Base-by-base conservation (phyloP, 2,797 vertebrate genomes). In the Myotis planiceps region DNA sequence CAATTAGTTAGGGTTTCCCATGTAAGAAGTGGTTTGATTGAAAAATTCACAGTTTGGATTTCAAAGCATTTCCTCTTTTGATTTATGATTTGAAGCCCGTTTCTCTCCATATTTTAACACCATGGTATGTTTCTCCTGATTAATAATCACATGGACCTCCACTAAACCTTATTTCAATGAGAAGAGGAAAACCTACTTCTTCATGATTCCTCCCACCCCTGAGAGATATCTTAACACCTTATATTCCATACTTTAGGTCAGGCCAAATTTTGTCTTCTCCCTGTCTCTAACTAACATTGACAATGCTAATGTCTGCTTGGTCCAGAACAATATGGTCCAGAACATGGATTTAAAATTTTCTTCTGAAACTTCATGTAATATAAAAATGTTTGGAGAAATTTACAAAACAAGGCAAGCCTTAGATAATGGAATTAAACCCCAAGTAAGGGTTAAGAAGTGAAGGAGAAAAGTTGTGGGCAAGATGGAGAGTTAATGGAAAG, bases 1-100 rank as follows among this genome's bases (percentile, higher is more conserved):
- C 15, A 87, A 66, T 87, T 79, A 47, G 74, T 92, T 93, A 69
- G n/a, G 19, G 29, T 79, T 96, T 83, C n/a, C 63, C 14, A 82
- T 8, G 29, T 58, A 37, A 86, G 34, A 78, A 76, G 68, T 32
- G 21, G 2, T 71, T 69, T 79, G 68, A 55, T 66, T 88, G 25
- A 86, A 92, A 91, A 78, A 45, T 12, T 63, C 13, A 6, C 27
- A 81, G 69, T 58, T 83, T 88, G 32, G 5, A 92, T 65, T 78
- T 42, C 42, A 88, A 68, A 85, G 53, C n/a, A 74, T 21, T 1
- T 27, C n/a, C 39, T 42, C 39, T 69, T 21, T 13, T 60, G 42
- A 29, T 14, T 65, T 90, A 14, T 32, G 60, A 47, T 19, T 21
- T 25, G 32, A 86, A 88, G 47, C 5, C 23, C 53, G 1, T 63